phyloP scores from a whole-genome alignment of 1,140 invertebrate genomes.

The Platorchestia sp. region DNA sequence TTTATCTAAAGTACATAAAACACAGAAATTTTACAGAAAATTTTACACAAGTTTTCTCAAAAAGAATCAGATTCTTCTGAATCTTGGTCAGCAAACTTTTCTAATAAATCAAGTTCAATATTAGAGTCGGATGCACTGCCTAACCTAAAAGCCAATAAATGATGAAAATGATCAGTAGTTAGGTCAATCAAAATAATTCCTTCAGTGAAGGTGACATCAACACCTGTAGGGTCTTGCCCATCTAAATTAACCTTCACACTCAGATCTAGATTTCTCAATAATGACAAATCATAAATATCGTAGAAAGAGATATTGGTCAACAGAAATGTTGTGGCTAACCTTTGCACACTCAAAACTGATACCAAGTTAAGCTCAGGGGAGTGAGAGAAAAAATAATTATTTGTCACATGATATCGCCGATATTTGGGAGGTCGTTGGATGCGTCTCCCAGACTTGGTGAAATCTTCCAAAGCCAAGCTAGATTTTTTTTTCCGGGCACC shows the following conservation, averaged over 20 bases:
- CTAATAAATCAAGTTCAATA: background rate
- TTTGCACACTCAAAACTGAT: background rate
- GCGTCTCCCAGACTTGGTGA: background rate
- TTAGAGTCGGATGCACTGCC: background rate
- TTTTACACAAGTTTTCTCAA: background rate
- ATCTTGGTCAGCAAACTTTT: background rate
- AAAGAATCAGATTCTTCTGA: background rate
- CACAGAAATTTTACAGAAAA: too few species aligned
- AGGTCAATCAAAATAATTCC: background rate
- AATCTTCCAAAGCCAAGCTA: background rate
- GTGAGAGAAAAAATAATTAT: background rate
- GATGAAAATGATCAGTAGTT: background rate
- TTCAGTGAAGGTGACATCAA: background rate
- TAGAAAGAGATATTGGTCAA: background rate
- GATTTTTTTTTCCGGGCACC: background rate
- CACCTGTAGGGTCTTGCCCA: constrained; percentile 11
- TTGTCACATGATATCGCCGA: background rate
- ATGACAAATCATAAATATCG: background rate
- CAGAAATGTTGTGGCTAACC: background rate
- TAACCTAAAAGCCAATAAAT: constrained; percentile 16
- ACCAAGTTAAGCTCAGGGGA: background rate
- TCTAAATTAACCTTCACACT: background rate
- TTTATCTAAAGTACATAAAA: too few species aligned
- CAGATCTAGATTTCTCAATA: background rate
- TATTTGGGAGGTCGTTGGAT: background rate